phyloP scores from a whole-genome alignment of 2,797 vertebrate species.

The Phrynocephalus forsythii region DNA sequence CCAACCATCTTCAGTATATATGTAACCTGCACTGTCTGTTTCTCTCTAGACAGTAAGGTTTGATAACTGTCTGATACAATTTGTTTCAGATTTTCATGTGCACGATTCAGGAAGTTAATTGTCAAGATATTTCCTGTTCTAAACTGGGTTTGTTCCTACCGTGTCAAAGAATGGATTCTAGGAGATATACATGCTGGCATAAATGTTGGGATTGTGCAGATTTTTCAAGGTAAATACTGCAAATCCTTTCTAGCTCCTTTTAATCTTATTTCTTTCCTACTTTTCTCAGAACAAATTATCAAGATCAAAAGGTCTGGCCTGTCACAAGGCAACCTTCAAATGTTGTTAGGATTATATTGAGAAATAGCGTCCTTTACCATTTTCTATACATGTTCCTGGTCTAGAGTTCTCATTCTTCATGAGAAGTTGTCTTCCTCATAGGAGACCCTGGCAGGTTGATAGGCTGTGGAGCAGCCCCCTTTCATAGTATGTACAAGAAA shows the following conservation, averaged over 20 bases:
- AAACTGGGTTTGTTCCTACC: slow-evolving; percentile 66
- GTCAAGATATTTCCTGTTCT: slow-evolving; percentile 66
- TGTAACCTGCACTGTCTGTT: no score
- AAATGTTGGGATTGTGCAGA: slow-evolving; percentile 70
- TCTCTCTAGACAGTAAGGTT: neutral
- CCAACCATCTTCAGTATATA: no score
- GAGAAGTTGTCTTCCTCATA: neutral
- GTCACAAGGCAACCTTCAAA: slow-evolving; percentile 1
- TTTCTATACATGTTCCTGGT: neutral
- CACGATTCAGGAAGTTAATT: slow-evolving; percentile 58
- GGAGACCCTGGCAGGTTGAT: neutral
- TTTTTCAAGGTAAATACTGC: slow-evolving; percentile 67
- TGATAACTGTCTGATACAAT: slow-evolving; percentile 14
- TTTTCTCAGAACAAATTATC: neutral
- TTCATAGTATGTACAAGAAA: neutral
- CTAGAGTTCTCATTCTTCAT: neutral
- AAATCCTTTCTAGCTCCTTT: neutral
- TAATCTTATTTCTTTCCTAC: neutral
- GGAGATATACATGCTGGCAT: slow-evolving; percentile 71
- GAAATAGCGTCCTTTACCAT: neutral
- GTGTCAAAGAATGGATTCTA: slow-evolving; percentile 71
- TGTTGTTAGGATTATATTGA: neutral
- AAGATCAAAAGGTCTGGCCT: neutral
- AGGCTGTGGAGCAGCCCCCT: neutral
- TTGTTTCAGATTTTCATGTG: slow-evolving; percentile 69